Base-by-base conservation (phyloP, 2,113 vertebrate genomes). In the Anguilla rostrata region DNA sequence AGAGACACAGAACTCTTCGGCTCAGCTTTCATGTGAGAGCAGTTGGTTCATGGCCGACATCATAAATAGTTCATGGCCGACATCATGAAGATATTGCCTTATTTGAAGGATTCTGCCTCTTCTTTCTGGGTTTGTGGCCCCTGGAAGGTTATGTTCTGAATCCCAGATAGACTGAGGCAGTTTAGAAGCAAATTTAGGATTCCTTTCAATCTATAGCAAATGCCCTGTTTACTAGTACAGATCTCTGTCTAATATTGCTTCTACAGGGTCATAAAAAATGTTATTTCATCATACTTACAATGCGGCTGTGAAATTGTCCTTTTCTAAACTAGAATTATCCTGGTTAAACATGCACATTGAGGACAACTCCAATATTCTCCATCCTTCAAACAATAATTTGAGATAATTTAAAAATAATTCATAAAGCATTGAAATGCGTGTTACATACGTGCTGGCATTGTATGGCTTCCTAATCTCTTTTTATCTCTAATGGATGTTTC, bases 311-410 rank as follows among this genome's bases (percentile, higher is more conserved):
- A 11, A 26, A 3, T 95, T 94, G 94, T 88, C 89, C 91, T 94
- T 92, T 89, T 81, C 71, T 79, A 84, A 71, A 71, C 93, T 90
- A 92, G 81, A 89, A 91, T 90, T 87, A 81, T 87, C 90, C 87
- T 83, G 94, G 93, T 95, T 93, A 95, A 92, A 94, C 91, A 89
- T 86, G 90, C 92, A 93, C 93, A 94, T 93, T 88, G 89, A 84
- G 88, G 86, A 39, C 15, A 41, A 34, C 63, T 22, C 63, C 75
- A 41, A 20, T 12, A 34, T 53, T 63, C 81, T n/a, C n/a, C 1
- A 14, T 75, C 57, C 49, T 34, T 34, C 39, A 56, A 40, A 12
- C 20, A 66, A 66, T 66, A 66, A 66, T 26, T 60, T 0, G 15
- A 60, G 15, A 60, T 3, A 60, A 63, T 5, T 26, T 26, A 66